Conservation (phyloP, 2,797 vertebrate genomes). For the Coilia nasus region DNA sequence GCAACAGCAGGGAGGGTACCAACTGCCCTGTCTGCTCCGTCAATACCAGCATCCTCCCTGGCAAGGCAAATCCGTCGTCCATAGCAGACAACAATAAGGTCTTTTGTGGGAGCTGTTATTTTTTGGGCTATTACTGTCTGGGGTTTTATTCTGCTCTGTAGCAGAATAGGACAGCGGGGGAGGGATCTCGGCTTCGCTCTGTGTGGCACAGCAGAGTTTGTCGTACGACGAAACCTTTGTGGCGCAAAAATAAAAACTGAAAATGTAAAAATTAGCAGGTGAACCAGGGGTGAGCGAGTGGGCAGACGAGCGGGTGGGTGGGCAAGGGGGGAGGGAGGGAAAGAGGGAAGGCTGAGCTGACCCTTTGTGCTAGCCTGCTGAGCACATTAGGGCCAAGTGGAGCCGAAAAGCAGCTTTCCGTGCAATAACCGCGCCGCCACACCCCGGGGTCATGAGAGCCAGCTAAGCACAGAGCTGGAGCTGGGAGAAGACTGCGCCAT, state of each 20-base stretch:
- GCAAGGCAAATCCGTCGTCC: background rate
- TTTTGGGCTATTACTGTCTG: background rate
- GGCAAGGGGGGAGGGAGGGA: no score
- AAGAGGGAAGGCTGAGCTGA: constrained; percentile 20
- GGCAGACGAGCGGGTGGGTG: background rate
- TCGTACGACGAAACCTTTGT: background rate
- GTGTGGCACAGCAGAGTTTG: background rate
- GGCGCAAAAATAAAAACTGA: no score
- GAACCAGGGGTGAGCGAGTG: background rate
- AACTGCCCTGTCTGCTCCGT: background rate
- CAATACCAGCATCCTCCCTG: background rate
- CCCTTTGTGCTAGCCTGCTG: constrained; percentile 41
- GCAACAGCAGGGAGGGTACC: background rate
- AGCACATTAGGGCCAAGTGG: constrained; percentile 40
- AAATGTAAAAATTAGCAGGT: no score
- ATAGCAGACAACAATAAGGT: background rate
- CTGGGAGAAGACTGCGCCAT: background rate
- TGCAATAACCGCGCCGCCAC: constrained; percentile 30
- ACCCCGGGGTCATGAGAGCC: constrained; percentile 30
- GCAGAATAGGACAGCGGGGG: background rate
- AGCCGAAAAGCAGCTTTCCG: constrained; percentile 42
- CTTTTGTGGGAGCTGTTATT: background rate
- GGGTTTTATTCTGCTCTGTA: background rate
- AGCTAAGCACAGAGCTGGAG: constrained; percentile 1
- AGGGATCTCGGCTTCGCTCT: background rate